These are phyloP conservation scores for Petrocephalus zakoni DNA, from an alignment of 2,113 vertebrate genomes.

Conservation along the genomic window DNA sequence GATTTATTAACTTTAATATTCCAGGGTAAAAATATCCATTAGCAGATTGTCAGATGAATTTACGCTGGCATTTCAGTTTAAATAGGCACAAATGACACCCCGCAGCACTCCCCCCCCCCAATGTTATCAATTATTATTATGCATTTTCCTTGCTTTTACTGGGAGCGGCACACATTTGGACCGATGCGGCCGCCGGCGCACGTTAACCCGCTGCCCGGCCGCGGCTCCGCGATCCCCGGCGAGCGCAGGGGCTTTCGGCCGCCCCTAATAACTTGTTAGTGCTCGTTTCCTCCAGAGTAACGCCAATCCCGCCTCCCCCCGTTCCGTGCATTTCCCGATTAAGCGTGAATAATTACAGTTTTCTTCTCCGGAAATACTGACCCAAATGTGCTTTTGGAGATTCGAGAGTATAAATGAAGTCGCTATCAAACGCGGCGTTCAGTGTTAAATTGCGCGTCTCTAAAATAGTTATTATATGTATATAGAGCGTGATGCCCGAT, in stretches of 20 bases:
- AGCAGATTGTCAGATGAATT: conserved; percentile 33
- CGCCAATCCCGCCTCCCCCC: background rate
- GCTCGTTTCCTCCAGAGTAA: background rate
- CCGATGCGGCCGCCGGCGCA: background rate
- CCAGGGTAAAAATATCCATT: conserved; percentile 31
- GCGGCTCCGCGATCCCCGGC: background rate
- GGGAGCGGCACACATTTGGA: conserved; percentile 29
- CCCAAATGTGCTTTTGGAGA: conserved; percentile 36
- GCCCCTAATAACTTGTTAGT: background rate
- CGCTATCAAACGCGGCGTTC: conserved; percentile 21
- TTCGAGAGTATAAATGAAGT: conserved; percentile 33
- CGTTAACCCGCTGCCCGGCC: background rate
- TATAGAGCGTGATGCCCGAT: conserved; percentile 10
- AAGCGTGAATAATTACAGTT: conserved; percentile 40
- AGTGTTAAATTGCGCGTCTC: conserved; percentile 32
- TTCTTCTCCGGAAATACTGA: conserved; percentile 34
- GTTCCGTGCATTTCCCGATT: conserved; percentile 20
- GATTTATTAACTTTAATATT: conserved; percentile 28
- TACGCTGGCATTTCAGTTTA: conserved; percentile 32
- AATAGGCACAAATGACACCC: conserved; percentile 28
- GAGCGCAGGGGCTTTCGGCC: background rate
- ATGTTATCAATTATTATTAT: conserved; percentile 35
- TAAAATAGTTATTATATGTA: conserved; percentile 29
- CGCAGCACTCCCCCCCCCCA: conserved; percentile 27
- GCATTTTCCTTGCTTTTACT: conserved; percentile 29